A percentile compares a stretch with the other conserved stretches of the same genome.
Evolutionary conservation across 2,113 vertebrate species (phyloP).

Genomic region (Plecturocebus donacophilus): DNA sequence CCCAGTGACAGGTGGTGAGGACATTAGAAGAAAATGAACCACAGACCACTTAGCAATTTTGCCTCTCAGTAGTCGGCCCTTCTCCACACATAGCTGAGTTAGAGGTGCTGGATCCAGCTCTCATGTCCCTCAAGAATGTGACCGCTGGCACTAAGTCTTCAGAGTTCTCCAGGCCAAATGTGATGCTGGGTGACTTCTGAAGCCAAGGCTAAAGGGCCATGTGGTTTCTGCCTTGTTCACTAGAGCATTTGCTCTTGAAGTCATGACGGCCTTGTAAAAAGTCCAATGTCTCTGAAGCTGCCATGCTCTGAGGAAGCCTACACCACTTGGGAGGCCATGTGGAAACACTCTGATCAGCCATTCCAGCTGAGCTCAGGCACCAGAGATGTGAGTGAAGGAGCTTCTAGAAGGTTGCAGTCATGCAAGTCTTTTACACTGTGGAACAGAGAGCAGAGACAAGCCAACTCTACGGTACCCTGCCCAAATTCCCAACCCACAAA

Average conservation of each 20-base stretch:
- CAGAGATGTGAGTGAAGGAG: neutral
- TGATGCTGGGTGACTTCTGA: fast-evolving
- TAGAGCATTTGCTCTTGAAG: no score
- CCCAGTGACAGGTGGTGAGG: fast-evolving
- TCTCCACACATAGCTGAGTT: neutral
- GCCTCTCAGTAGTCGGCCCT: neutral
- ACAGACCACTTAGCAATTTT: neutral
- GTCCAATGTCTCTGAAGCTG: neutral
- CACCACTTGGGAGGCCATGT: fast-evolving
- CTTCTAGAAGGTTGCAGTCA: neutral
- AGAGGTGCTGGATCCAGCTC: neutral
- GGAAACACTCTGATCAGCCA: neutral
- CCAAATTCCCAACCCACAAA: neutral
- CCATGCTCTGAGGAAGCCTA: neutral
- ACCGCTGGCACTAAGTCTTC: fast-evolving
- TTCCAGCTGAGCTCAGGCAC: neutral
- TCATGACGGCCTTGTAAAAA: fast-evolving
- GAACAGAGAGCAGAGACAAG: neutral
- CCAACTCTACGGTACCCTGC: neutral
- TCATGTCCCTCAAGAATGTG: fast-evolving
- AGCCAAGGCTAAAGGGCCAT: no score
- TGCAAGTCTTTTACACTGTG: neutral
- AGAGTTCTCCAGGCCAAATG: neutral
- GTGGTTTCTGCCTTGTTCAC: neutral
- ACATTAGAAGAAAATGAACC: neutral